Evolutionary conservation across 1,140 invertebrate genomes (phyloP).

Genomic region (Caenorhabditis latens): DNA sequence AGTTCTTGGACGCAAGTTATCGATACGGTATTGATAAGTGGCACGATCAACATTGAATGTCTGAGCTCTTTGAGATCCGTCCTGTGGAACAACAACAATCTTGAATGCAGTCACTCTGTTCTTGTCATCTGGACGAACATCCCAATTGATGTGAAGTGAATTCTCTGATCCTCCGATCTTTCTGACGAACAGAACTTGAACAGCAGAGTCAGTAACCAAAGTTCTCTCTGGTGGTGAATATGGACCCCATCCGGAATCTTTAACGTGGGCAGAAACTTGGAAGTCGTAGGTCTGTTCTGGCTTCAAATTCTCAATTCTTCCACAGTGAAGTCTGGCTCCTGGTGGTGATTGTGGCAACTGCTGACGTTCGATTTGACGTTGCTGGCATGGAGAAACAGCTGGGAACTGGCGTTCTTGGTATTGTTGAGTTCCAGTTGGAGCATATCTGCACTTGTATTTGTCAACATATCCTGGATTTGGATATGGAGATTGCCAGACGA

Average conservation of each 20-base stretch:
- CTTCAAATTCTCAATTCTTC: conserved; percentile 73
- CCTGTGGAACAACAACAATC: conserved; percentile 72
- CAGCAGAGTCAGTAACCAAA: conserved; percentile 65
- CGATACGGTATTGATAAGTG: conserved; percentile 75
- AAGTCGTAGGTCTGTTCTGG: conserved; percentile 75
- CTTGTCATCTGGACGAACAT: conserved; percentile 70
- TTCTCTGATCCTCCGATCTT: conserved; percentile 71
- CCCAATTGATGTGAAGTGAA: conserved; percentile 72
- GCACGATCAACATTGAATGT: conserved; percentile 74
- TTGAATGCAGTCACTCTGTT: conserved; percentile 73
- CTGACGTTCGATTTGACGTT: conserved; percentile 71
- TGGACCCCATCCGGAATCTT: conserved; percentile 71
- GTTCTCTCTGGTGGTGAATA: conserved; percentile 71
- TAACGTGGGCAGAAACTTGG: conserved; percentile 70
- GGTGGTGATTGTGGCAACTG: conserved; percentile 75
- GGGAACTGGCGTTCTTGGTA: conserved; percentile 74
- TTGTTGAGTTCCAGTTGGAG: conserved; percentile 68
- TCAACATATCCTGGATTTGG: conserved; percentile 71
- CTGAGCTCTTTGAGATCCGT: conserved; percentile 71
- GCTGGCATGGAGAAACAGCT: conserved; percentile 75
- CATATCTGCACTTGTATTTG: conserved; percentile 75
- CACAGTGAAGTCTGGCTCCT: conserved; percentile 72
- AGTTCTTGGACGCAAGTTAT: conserved; percentile 72
- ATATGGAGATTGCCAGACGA: conserved; percentile 75
- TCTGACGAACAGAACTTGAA: conserved; percentile 69